Base-by-base conservation (phyloP, 2,113 vertebrate species). In the Polypterus bichir region DNA sequence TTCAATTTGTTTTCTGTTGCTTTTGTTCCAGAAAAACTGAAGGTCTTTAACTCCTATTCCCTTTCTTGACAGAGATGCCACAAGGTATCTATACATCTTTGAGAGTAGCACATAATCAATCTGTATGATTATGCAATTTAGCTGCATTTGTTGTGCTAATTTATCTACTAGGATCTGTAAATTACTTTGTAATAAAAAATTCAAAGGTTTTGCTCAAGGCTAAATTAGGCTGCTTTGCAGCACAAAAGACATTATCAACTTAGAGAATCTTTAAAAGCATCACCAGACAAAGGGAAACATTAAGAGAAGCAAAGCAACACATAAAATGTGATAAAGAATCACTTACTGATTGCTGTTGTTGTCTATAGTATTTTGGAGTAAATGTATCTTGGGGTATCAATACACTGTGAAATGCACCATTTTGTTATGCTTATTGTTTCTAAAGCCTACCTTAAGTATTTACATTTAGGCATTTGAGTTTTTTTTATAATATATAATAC, bases 171-270 rank as follows among this genome's bases (percentile, higher is more conserved):
- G 66, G 72, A 78, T 82, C 71, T 77, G 71, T 81, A 83, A 85
- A 83, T 83, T 74, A 74, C 74, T 82, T 81, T 83, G 82, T 84
- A 77, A 84, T 84, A 74, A 87, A 86, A 85, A 80, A 82, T 80
- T 84, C 74, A 87, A 78, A 77, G 72, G 59, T 66, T 77, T 72
- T 71, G 57, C 70, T 74, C 69, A 79, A 80, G 83, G 69, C 68
- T 63, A 81, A 81, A 80, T 82, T 79, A 74, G 60, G 59, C 57
- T 67, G 74, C 58, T 67, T 76, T 74, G 63, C 69, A 81, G 76
- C 64, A 79, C 63, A 73, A 73, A 81, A 78, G 71, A 45, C 68
- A 68, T 73, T 73, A 69, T 68, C 76, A 81, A 63, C 74, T 70
- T 74, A 76, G 74, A 76, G 80, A 77, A 77, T 79, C 65, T 81